Evolutionary conservation across 2,797 vertebrate species (phyloP).

Genomic region (Syndactyla subalaris): DNA sequence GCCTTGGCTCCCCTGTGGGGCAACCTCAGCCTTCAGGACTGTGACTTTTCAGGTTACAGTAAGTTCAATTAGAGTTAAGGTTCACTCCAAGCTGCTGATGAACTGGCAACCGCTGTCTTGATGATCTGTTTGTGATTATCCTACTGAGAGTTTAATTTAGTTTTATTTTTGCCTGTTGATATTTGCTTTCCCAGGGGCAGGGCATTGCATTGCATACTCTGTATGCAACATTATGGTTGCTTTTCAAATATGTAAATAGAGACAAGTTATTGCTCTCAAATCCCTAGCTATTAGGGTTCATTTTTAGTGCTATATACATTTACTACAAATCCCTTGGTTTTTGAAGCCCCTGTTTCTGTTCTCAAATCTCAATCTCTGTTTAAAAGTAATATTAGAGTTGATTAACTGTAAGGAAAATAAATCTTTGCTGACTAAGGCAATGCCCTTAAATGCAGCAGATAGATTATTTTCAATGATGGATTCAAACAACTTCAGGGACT

Average conservation of each 20-base stretch:
- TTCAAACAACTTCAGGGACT: neutral
- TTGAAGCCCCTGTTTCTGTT: neutral
- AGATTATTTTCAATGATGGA: neutral
- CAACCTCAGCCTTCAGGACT: neutral
- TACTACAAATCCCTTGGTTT: neutral
- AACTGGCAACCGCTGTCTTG: neutral
- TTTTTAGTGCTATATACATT: neutral
- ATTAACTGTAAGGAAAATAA: neutral
- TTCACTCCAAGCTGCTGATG: neutral
- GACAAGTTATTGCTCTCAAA: neutral
- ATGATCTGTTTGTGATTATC: slow-evolving; percentile 15
- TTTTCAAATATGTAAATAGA: neutral
- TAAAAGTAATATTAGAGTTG: neutral
- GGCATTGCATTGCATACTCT: neutral
- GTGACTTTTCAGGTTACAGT: neutral
- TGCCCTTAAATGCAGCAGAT: neutral
- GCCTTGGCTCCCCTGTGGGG: rapidly evolving
- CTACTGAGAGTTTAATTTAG: neutral
- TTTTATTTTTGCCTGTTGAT: neutral
- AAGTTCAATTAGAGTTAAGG: neutral
- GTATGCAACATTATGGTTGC: neutral
- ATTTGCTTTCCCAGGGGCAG: neutral
- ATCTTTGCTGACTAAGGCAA: neutral
- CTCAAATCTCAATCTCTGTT: neutral
- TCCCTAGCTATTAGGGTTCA: neutral